A percentile compares a stretch with the other conserved stretches of the same genome.
Conservation (phyloP, 2,113 vertebrate species). For the Stigmatopora argus region DNA sequence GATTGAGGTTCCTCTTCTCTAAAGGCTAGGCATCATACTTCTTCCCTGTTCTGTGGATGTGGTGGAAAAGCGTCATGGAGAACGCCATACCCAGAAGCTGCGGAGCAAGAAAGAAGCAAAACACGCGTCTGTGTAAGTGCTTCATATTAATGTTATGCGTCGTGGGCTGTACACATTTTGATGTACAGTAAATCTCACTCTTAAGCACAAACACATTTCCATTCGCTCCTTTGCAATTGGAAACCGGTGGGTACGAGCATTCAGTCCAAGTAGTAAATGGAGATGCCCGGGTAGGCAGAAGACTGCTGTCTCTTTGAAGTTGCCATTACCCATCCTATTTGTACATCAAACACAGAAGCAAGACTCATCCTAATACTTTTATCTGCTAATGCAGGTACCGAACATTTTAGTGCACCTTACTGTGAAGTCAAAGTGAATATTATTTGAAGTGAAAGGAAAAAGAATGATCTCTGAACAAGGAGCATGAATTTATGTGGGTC, state of each 20-base stretch:
- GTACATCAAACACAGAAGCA: conserved; percentile 64
- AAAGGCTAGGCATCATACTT: conserved; percentile 88
- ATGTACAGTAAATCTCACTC: conserved; percentile 28
- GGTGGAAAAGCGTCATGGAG: conserved; percentile 98
- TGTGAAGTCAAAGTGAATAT: background rate
- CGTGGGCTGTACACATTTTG: conserved; percentile 15
- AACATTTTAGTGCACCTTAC: background rate
- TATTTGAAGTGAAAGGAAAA: background rate
- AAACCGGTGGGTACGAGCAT: conserved; percentile 32
- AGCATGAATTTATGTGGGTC: background rate
- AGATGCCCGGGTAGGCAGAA: conserved; percentile 56
- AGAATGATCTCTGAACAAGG: background rate
- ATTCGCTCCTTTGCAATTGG: conserved; percentile 23
- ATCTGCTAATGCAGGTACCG: conserved; percentile 11
- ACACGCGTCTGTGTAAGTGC: conserved; percentile 1
- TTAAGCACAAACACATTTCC: conserved; percentile 6
- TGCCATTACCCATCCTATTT: conserved; percentile 62
- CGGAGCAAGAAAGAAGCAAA: conserved; percentile 42
- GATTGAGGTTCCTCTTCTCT: conserved; percentile 37
- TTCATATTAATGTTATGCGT: conserved; percentile 26
- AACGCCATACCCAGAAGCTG: conserved; percentile 99
- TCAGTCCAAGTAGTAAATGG: conserved; percentile 58
- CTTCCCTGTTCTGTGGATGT: conserved; percentile 96
- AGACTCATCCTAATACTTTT: conserved; percentile 60
- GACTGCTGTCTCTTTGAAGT: conserved; percentile 64